These are phyloP conservation scores for Cotesia typhae DNA, from an alignment of 1,140 invertebrate species.

Conservation along the genomic window DNA sequence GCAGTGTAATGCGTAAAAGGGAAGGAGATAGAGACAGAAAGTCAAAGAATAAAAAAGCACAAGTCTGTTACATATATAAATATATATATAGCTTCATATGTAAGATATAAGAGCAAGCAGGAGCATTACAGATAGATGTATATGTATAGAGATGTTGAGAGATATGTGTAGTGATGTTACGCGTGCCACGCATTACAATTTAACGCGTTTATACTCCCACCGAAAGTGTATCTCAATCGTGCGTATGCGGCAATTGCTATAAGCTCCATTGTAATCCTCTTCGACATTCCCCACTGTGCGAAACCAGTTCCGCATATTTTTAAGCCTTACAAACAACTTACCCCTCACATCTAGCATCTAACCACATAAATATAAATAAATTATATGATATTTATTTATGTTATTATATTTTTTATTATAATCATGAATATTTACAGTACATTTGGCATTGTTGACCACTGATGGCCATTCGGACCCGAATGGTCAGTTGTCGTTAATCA, in stretches of 20 bases:
- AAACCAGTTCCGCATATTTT: conserved; percentile 33
- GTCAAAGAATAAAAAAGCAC: neutral
- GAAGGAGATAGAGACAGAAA: too few relatives aligned
- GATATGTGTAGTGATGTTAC: conserved; percentile 30
- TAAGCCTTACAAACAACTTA: conserved; percentile 27
- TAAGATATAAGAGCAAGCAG: conserved; percentile 27
- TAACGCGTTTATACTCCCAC: conserved; percentile 24
- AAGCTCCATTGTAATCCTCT: conserved; percentile 24
- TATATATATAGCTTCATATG: conserved; percentile 43
- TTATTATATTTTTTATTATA: too few relatives aligned
- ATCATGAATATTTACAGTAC: too few relatives aligned
- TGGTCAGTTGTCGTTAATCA: too few relatives aligned
- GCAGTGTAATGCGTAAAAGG: too few relatives aligned
- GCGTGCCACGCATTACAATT: conserved; percentile 59
- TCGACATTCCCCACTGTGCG: conserved; percentile 19
- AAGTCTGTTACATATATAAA: neutral
- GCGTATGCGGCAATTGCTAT: conserved; percentile 27
- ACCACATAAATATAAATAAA: too few relatives aligned
- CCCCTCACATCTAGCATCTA: neutral
- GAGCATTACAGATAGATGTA: neutral
- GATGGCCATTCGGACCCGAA: too few relatives aligned
- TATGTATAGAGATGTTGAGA: neutral
- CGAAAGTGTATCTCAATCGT: conserved; percentile 31
- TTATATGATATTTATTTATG: too few relatives aligned
- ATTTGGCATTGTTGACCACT: too few relatives aligned